These are phyloP conservation scores for Lasioglossum pauxillum DNA, from an alignment of 2,888 invertebrate species.

Conservation along the genomic window DNA sequence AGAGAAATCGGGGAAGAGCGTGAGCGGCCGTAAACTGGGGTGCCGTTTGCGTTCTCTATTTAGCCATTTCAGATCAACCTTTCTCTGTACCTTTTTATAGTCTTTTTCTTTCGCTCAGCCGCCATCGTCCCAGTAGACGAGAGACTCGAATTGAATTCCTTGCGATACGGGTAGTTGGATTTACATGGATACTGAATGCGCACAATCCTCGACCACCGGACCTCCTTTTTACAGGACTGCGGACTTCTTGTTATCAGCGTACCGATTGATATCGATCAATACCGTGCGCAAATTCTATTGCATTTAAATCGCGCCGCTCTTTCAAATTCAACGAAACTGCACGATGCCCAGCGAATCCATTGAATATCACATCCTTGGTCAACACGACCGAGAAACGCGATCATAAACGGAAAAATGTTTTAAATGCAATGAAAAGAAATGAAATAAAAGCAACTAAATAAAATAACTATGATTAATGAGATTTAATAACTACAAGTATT, in stretches of 20 bases:
- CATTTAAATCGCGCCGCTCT: constrained; percentile 14
- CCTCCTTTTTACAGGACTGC: constrained; percentile 56
- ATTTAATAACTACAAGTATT: no score
- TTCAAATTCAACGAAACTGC: neutral
- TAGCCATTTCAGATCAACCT: constrained; percentile 79
- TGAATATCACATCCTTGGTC: neutral
- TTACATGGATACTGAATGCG: constrained; percentile 71
- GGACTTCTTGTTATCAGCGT: constrained; percentile 57
- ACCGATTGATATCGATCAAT: constrained; percentile 62
- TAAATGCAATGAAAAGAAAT: no score
- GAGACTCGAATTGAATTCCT: constrained; percentile 76
- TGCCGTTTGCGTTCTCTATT: constrained; percentile 83
- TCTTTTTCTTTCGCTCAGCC: constrained; percentile 58
- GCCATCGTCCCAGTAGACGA: constrained; percentile 69
- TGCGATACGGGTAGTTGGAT: constrained; percentile 76
- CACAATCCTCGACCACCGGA: constrained; percentile 60
- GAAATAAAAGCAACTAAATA: no score
- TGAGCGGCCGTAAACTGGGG: constrained; percentile 80
- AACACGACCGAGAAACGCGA: neutral
- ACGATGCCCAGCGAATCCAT: neutral
- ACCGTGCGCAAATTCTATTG: constrained; percentile 38
- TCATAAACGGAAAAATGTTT: neutral
- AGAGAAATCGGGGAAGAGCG: constrained; percentile 63
- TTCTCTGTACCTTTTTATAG: constrained; percentile 59
- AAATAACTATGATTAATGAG: no score